These are phyloP conservation scores for Tauraco hartlaubi DNA, from an alignment of 2,797 vertebrate genomes.

Conservation along the genomic window DNA sequence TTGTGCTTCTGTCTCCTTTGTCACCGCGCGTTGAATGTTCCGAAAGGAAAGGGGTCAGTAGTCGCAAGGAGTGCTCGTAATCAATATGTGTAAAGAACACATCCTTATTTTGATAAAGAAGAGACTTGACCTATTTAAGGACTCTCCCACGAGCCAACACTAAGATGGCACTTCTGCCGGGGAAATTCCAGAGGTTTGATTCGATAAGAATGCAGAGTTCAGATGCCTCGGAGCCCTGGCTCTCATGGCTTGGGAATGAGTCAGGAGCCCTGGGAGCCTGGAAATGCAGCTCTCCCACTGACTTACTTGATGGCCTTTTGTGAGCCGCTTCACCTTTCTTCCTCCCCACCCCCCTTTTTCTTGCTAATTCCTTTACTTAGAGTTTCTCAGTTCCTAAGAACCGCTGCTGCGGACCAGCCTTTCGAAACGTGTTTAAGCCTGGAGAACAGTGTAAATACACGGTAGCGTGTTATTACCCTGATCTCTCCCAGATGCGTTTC, in stretches of 20 bases:
- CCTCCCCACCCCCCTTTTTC: not conserved
- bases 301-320: not conserved
- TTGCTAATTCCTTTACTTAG: not conserved
- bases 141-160: conserved; percentile 56
- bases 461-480: not conserved
- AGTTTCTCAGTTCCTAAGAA: not conserved
- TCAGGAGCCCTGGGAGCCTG: conserved; percentile 69
- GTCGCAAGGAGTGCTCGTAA: not conserved
- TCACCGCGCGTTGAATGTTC: not conserved
- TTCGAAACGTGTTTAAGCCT: not conserved
- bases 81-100: not conserved
- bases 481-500: not conserved
- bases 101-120: conserved; percentile 58
- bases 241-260: conserved; percentile 69
- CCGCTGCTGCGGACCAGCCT: not conserved
- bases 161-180: conserved; percentile 70
- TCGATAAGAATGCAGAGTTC: conserved; percentile 68
- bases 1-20: not conserved
- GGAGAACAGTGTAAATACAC: not conserved
- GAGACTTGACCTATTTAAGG: conserved; percentile 60
- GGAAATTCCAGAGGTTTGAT: conserved; percentile 67
- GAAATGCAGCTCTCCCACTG: conserved; percentile 65
- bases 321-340: conserved; percentile 47
- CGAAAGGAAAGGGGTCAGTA: not conserved
- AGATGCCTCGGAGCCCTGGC: conserved; percentile 15